phyloP scores from a whole-genome alignment of 2,888 invertebrate genomes.

The Mystacides longicornis region DNA sequence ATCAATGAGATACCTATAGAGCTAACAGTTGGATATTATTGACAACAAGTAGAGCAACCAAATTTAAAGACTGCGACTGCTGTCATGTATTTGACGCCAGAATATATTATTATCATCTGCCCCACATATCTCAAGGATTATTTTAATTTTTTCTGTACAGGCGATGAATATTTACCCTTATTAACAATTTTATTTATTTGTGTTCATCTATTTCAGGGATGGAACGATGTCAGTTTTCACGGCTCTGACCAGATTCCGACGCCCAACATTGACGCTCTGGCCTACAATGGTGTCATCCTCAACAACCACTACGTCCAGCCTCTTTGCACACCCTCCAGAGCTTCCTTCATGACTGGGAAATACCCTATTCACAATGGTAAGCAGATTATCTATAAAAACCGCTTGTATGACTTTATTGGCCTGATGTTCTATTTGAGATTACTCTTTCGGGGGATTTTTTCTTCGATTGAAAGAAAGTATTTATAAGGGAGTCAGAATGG shows the following conservation, averaged over 20 bases:
- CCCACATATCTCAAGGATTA: not conserved
- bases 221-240: conserved; percentile 87
- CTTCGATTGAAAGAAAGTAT: too few species aligned
- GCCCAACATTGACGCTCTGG: conserved; percentile 83
- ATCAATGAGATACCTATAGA: too few species aligned
- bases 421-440: too few species aligned
- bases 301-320: conserved; percentile 83
- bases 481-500: too few species aligned
- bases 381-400: not conserved
- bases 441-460: too few species aligned
- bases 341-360: conserved; percentile 76
- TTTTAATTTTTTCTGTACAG: not conserved
- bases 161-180: not conserved
- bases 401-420: too few species aligned
- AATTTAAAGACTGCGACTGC: too few species aligned
- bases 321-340: conserved; percentile 77
- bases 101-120: too few species aligned
- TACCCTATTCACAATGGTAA: conserved; percentile 78
- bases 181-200: not conserved
- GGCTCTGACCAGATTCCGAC: conserved; percentile 83
- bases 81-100: too few species aligned
- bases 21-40: too few species aligned
- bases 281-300: conserved; percentile 75
- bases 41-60: too few species aligned
- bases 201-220: conserved; percentile 57